A percentile compares a stretch with the other conserved stretches of the same genome.
Evolutionary conservation across 2,113 vertebrate genomes (phyloP).

Genomic region (Pica pica): DNA sequence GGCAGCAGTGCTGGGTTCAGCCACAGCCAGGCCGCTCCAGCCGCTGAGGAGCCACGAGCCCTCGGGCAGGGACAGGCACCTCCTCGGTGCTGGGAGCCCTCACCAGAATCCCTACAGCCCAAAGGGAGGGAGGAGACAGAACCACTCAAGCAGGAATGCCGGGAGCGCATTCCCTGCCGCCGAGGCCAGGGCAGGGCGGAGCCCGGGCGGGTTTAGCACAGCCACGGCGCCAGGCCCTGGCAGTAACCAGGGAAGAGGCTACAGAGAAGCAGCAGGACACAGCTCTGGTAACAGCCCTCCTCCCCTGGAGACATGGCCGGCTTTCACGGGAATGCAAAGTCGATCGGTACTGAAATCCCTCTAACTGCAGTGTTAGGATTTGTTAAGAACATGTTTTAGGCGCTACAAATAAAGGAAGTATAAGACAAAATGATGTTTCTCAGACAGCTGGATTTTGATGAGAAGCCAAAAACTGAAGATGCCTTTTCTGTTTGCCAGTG

Average conservation of each 20-base stretch:
- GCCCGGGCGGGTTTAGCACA: neutral
- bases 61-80: fast-evolving
- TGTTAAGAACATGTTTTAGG: neutral
- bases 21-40: neutral
- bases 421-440: neutral
- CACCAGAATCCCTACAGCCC: fast-evolving
- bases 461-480: neutral
- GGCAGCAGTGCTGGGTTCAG: neutral
- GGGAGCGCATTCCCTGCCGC: fast-evolving
- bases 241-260: neutral
- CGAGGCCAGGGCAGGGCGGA: neutral
- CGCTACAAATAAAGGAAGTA: neutral
- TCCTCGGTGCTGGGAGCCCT: fast-evolving
- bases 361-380: neutral
- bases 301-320: neutral
- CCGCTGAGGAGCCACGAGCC: neutral
- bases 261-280: neutral
- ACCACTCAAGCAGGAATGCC: neutral
- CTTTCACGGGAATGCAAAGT: neutral
- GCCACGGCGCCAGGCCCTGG: neutral
- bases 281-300: neutral
- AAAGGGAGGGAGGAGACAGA: fast-evolving
- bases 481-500: slow-evolving; percentile 25
- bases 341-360: neutral
- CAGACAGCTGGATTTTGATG: neutral